Base-by-base conservation (phyloP, 2,113 vertebrate species). In the Zeus faber region DNA sequence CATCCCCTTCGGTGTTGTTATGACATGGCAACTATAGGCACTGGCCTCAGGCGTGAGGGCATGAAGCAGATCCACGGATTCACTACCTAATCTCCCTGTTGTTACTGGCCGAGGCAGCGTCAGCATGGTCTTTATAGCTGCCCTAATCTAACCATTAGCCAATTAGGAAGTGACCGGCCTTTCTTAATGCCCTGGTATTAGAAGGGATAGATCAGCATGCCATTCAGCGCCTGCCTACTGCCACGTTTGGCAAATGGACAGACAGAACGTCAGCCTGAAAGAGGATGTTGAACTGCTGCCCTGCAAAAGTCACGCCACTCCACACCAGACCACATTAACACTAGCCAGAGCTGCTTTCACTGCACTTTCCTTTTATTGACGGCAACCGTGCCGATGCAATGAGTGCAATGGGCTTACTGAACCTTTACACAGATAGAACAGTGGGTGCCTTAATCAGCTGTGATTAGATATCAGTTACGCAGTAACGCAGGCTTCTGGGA, bases 121-220 rank as follows among this genome's bases (percentile, higher is more conserved):
- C 87, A 88, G 83, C 77, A 62, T 22, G 18, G 64, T 63, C 52
- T 80, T 90, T 89, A 83, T 87, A 61, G 48, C 67, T 58, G 53
- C 48, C 57, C 61, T 88, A 87, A 89, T 86, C 87, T 83, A 53
- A 58, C 81, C 79, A 85, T 87, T 85, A 84, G 79, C 83, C 82
- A 85, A 82, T 83, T 83, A 89, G 88, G 84, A 89, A 89, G 83
- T 77, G 66, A 75, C 60, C 39, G 78, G 67, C 67, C 75, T 77
- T 67, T n/a, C 40, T 54, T 83, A 86, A 84, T 72, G 69, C 76
- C 58, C 46, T 8, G 25, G 77, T 75, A 79, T 83, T 80, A 82
- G 78, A 61, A n/a, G 69, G 69, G 55, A 74, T 47, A 78, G 82
- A 89, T 91, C 85, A 89, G 67, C 58, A 69, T 54, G 51, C 58